Evolutionary conservation across 2,113 vertebrate genomes (phyloP), one percentile per base, ranked within the genome.

Genomic region (Brachypteracias leptosomus): DNA sequence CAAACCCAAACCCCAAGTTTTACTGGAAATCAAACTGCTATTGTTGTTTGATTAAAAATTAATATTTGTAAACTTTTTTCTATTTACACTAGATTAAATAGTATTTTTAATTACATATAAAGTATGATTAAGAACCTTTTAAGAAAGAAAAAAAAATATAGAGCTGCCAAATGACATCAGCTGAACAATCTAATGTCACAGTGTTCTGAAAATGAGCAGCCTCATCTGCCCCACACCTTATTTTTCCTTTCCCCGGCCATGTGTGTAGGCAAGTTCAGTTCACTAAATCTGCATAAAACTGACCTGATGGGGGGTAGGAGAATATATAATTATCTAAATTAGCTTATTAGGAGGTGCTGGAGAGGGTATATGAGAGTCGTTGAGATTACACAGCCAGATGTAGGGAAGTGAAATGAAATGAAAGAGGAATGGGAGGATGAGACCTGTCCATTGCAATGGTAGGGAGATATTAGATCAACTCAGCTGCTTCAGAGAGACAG

Each of bases 31-130:
- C 11, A 24, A 42, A 16, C 29, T 66, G 5, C 17, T 13, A 54
- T 4, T 1, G 1, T 16, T 1, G 0, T 7, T 90, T 66, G 31
- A 46, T 46, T 59, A 1, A 70, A 36, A 67, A 70, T 2, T 0
- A 62, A 1, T 77, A 58, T 57, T 31, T 80, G 10, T 44, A 70
- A 33, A 36, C 0, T 2, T 65, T 73, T 54, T 52, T 11, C 9
- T 4, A 36, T 54, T 54, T 46, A 67, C 46, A 40, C 3, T 67
- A 59, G 21, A 54, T 46, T 36, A 31, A 73, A 44, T 19, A 8
- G 0, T 24, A 17, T 8, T 58, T 90, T 73, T 7, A n/a, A 38
- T 70, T 20, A 21, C 6, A 20, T 22, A 8, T n/a, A 29, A 58
- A 8, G 2, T 58, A 31, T 29, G 52, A 49, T 31, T 42, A 11